Percentiles rank a stretch among this genome's conserved stretches.
phyloP scores from a whole-genome alignment of 2,888 invertebrate genomes.

The Halictus quadricinctus region DNA sequence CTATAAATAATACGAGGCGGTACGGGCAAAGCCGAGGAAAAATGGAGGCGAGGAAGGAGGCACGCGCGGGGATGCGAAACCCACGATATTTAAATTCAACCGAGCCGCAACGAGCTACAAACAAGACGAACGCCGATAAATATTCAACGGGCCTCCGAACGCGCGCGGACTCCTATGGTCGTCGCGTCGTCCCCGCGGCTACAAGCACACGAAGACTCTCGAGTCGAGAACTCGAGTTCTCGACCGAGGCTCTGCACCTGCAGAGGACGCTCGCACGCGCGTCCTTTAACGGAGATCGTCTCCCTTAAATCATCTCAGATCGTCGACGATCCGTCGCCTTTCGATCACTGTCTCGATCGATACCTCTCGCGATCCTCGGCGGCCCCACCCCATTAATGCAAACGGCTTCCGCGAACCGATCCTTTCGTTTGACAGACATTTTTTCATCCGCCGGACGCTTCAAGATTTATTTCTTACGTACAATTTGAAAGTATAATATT shows the following conservation, averaged over 20 bases:
- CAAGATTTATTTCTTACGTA: not conserved
- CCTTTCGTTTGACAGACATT: constrained; percentile 1
- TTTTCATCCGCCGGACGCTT: not conserved
- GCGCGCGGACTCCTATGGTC: constrained; percentile 58
- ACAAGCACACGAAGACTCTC: constrained; percentile 13
- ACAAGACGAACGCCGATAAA: constrained; percentile 69
- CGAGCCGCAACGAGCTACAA: constrained; percentile 65
- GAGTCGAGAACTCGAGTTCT: constrained; percentile 12
- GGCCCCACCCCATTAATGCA: not conserved
- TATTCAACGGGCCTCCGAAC: constrained; percentile 67
- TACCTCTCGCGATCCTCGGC: not conserved
- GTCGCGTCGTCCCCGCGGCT: constrained; percentile 45
- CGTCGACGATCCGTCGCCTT: constrained; percentile 1
- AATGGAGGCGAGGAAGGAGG: constrained; percentile 53
- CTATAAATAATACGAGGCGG: constrained; percentile 64
- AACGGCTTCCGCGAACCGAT: not conserved
- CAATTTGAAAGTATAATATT: constrained; percentile 53
- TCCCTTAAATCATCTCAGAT: not conserved
- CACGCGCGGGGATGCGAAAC: constrained; percentile 54
- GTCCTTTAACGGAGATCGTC: constrained; percentile 8
- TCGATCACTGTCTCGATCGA: not conserved
- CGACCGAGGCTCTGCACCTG: constrained; percentile 43
- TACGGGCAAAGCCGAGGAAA: constrained; percentile 31
- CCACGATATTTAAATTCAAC: constrained; percentile 69
- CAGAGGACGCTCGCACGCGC: constrained; percentile 33